Conservation (phyloP, 1,140 invertebrate species). For the Gonioctena quinquepunctata region DNA sequence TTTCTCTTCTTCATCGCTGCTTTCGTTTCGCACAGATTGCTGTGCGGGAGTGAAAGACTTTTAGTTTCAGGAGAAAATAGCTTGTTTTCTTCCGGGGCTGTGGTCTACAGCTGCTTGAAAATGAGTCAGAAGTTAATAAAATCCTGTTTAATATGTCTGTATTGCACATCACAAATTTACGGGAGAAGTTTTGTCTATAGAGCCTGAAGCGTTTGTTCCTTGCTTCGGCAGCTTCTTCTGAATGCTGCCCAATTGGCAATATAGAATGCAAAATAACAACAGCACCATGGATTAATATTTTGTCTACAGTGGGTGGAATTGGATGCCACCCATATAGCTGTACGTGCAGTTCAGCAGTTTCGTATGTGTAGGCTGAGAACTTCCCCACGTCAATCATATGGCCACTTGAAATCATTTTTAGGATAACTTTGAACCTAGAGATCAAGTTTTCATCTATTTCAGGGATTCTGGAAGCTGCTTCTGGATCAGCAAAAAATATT, state of each 20-base stretch:
- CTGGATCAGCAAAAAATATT: slow-evolving; percentile 12
- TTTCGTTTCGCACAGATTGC: no score
- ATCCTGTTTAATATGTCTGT: slow-evolving; percentile 41
- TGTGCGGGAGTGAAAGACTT: no score
- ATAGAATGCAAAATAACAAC: slow-evolving; percentile 30
- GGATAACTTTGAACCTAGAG: no score
- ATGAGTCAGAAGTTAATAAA: neutral
- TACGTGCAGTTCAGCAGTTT: slow-evolving; percentile 43
- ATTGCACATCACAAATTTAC: slow-evolving; percentile 37
- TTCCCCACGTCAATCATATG: slow-evolving; percentile 34
- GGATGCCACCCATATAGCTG: slow-evolving; percentile 44
- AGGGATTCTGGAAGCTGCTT: neutral
- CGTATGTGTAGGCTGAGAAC: slow-evolving; percentile 28
- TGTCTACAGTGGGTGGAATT: slow-evolving; percentile 50
- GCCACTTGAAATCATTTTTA: slow-evolving; percentile 38
- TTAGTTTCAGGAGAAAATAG: no score
- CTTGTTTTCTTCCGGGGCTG: neutral
- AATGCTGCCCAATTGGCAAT: slow-evolving; percentile 44
- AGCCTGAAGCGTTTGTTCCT: slow-evolving; percentile 43
- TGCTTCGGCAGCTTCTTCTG: slow-evolving; percentile 30
- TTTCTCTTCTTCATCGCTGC: no score
- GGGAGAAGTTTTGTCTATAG: no score
- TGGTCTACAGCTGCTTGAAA: neutral
- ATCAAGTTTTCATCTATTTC: slow-evolving; percentile 26
- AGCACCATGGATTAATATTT: slow-evolving; percentile 44